Base-by-base conservation (phyloP, 2,888 invertebrate species). In the Euzophera pinguis region DNA sequence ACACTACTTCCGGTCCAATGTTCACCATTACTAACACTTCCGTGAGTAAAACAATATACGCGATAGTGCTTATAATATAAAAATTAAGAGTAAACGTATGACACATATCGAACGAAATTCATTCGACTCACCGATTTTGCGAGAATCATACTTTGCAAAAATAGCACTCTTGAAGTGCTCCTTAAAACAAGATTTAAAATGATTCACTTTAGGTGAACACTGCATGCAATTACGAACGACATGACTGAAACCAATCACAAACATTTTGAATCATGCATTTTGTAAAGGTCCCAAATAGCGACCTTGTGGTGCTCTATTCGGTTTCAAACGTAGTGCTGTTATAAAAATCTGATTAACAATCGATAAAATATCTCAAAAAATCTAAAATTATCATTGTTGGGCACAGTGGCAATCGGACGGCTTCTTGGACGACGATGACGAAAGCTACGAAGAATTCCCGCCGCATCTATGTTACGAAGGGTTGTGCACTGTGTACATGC, bases 381-480 rank as follows among this genome's bases (percentile, higher is more conserved):
- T 22, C 22, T 22, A 22, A 22, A 22, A 22, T 22, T 22, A 22
- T 22, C 22, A 17, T 22, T 5, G 8, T 22, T 41, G 41, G n/a
- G 1, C 17, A 32, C 32, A 45, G 45, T 45, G 45, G 45, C 45
- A 32, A 38, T 8, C 27, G 34, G 22, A 41, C 9, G 32, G 13
- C 45, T 38, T n/a, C 14, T 16, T 13, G 7, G 38, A 45, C 0
- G 84, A 84, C 7, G 79, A 83, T 14, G 80, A 78, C 17, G 69
- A 70, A 13, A 63, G 65, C 7, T 83, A 75, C 59, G 85, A 87
- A 54, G 58, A 67, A 50, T 77, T 83, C 53, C 89, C 89, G 0
- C 89, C 89, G 0, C 89, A 90, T 65, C 59, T 90, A 56, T 90
- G 89, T 65, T 80, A 82, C 69, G 70, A 83, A 50, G 86, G 86